Percentiles rank a stretch among this genome's conserved stretches.
Evolutionary conservation across 2,113 vertebrate species (phyloP).

Genomic region (Poeciliopsis retropinna): DNA sequence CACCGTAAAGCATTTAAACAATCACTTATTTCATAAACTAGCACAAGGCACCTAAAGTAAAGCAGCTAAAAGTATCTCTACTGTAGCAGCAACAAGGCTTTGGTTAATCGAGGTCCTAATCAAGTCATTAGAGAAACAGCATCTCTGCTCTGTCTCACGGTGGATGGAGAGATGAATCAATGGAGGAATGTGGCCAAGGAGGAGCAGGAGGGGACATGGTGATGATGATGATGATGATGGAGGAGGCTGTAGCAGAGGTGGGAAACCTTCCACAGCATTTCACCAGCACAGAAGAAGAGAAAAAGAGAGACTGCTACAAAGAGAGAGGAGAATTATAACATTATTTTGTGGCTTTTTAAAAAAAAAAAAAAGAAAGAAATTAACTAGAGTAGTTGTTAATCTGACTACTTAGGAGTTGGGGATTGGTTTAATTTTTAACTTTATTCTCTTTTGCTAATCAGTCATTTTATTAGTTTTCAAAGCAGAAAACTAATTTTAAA

Average conservation of each 20-base stretch:
- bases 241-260: conserved; percentile 46
- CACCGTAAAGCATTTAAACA: conserved; percentile 27
- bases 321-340: conserved; percentile 10
- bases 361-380: conserved; percentile 10
- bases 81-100: conserved; percentile 55
- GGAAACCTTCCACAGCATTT: conserved; percentile 58
- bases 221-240: conserved; percentile 24
- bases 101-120: conserved; percentile 40
- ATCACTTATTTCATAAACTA: conserved; percentile 29
- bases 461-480: not conserved
- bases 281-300: conserved; percentile 47
- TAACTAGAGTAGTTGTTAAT: not conserved
- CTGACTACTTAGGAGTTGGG: not conserved
- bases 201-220: not conserved
- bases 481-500: not conserved
- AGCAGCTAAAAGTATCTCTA: conserved; percentile 65
- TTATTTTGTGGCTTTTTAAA: not conserved
- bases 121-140: not conserved
- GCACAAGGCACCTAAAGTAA: conserved; percentile 76
- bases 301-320: conserved; percentile 10
- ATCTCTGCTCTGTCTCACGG: conserved; percentile 14
- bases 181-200: conserved; percentile 9
- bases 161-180: conserved; percentile 10
- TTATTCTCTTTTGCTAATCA: not conserved
- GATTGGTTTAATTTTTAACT: not conserved